Evolutionary conservation across 2,888 invertebrate genomes (phyloP).

Genomic region (Stramonita haemastoma): DNA sequence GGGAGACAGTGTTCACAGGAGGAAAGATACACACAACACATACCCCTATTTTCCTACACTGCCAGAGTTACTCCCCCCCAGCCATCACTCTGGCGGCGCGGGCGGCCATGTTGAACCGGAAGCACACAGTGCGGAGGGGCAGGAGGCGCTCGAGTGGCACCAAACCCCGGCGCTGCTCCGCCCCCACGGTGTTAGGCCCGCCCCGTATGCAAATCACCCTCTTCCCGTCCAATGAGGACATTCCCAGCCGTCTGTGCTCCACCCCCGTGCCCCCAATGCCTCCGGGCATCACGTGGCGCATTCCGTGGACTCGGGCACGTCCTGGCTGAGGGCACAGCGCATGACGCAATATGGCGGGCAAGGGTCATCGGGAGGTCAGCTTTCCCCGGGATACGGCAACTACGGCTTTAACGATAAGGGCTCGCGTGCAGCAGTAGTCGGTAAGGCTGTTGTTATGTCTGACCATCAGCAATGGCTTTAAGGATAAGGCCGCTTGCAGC

Average conservation of each 20-base stretch:
- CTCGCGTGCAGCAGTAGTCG: conserved; percentile 38
- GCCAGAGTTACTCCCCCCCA: background rate
- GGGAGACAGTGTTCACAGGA: background rate
- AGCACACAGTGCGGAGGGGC: conserved; percentile 47
- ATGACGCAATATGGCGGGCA: conserved; percentile 9
- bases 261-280: conserved; percentile 42
- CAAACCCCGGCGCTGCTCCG: conserved; percentile 51
- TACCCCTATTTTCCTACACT: background rate
- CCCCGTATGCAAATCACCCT: conserved; percentile 32
- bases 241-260: conserved; percentile 44
- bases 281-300: conserved; percentile 28
- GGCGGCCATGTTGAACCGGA: conserved; percentile 50
- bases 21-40: background rate
- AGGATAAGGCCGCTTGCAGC: background rate
- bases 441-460: conserved; percentile 5
- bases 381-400: conserved; percentile 31
- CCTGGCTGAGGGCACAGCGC: conserved; percentile 33
- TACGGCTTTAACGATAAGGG: conserved; percentile 35
- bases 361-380: conserved; percentile 7
- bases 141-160: conserved; percentile 47
- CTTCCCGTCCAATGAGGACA: conserved; percentile 42
- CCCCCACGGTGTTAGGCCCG: conserved; percentile 49
- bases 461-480: background rate
- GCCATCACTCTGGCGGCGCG: conserved; percentile 40
- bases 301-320: conserved; percentile 38